Base-by-base conservation (phyloP, 2,113 vertebrate genomes). In the Eleginops maclovinus region DNA sequence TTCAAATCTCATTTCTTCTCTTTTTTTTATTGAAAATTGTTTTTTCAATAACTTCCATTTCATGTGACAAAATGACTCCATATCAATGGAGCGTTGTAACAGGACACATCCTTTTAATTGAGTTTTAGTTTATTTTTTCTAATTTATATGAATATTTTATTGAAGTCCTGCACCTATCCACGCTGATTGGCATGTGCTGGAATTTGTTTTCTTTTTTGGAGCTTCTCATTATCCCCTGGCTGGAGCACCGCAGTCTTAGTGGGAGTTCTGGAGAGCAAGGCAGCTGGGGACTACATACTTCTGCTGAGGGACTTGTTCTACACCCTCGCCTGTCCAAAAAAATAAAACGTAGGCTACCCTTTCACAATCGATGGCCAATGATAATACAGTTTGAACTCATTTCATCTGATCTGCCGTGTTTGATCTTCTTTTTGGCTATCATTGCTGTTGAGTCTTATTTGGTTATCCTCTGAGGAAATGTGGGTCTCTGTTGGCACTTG, bases 381-480 rank as follows among this genome's bases (percentile, higher is more conserved):
- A 43, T 51, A 9, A 12, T 31, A 58, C 9, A 59, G 46, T 21
- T 64, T 61, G 61, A 50, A 44, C 44, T 43, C 43, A 49, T 80
- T 16, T 80, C 17, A 55, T 40, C 46, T 68, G 54, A 67, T 54
- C 26, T 47, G 58, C 78, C 72, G 51, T 84, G 72, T 88, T 84
- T 85, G 79, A 92, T 89, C 82, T 77, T 88, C 82, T 80, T 77
- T 83, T 61, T 88, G 91, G 84, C 82, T 62, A 67, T 6, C 26
- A 63, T 44, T 53, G 12, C 53, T 63, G 82, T 51, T 62, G 84
- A 87, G 31, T 82, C 79, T 89, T 87, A 62, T 84, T 56, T 92
- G 88, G 46, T 40, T 62, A 49, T 58, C 43, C 49, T 62, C 53
- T 49, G 19, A 26, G 41, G 15, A 21, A 8, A 63, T 47, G 31